phyloP scores from a whole-genome alignment of 2,113 vertebrate genomes.

The Sapajus apella region DNA sequence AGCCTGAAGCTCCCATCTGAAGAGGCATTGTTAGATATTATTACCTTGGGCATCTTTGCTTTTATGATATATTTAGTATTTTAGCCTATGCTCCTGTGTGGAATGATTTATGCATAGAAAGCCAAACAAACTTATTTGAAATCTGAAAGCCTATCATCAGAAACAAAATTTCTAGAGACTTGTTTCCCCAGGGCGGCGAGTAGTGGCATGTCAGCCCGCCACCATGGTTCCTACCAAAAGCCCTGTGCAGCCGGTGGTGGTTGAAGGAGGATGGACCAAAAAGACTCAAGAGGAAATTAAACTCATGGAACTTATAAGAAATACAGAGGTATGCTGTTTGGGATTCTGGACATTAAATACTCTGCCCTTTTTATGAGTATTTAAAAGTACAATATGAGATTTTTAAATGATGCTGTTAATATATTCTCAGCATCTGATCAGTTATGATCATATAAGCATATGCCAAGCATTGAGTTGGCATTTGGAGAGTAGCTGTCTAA shows the following conservation, averaged over 20 bases:
- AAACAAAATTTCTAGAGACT: slow-evolving; percentile 40
- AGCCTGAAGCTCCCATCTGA: slow-evolving; percentile 17
- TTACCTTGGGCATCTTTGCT: slow-evolving; percentile 60
- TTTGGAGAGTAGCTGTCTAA: slow-evolving; percentile 55
- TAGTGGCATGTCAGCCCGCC: slow-evolving; percentile 47
- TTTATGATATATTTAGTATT: slow-evolving; percentile 62
- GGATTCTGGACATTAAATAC: slow-evolving; percentile 14
- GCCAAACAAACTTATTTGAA: slow-evolving; percentile 61
- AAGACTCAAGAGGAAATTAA: slow-evolving; percentile 72
- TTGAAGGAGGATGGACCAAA: slow-evolving; percentile 74
- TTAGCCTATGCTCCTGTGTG: slow-evolving; percentile 45
- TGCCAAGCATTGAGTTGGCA: slow-evolving; percentile 45
- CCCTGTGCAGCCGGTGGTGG: slow-evolving; percentile 41
- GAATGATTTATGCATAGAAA: slow-evolving; percentile 61
- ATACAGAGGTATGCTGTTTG: slow-evolving; percentile 60
- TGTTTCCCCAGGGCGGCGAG: slow-evolving; percentile 55
- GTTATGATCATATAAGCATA: slow-evolving; percentile 43
- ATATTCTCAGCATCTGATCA: slow-evolving; percentile 48
- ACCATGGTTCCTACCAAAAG: slow-evolving; percentile 58
- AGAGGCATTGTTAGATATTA: slow-evolving; percentile 60
- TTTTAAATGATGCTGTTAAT: slow-evolving; percentile 53
- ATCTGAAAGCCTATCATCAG: slow-evolving; percentile 50
- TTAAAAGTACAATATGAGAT: slow-evolving; percentile 42
- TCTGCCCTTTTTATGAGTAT: background rate
- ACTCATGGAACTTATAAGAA: slow-evolving; percentile 66